Evolutionary conservation across 2,888 invertebrate genomes (phyloP).

Genomic region (Ophion obscuratus): DNA sequence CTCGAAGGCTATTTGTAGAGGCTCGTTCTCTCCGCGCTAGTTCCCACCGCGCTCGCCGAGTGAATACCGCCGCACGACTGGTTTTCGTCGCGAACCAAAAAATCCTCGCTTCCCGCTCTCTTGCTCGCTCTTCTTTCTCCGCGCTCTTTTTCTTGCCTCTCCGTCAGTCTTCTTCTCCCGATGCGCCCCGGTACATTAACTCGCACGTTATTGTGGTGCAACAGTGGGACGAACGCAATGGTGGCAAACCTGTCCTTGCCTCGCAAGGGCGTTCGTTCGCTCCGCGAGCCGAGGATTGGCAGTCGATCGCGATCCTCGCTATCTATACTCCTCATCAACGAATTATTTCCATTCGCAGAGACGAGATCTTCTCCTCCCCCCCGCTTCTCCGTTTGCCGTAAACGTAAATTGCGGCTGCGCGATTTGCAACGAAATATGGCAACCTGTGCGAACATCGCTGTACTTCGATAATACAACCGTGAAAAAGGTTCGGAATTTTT

Average conservation of each 20-base stretch:
- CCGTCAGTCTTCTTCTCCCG: conserved; percentile 20
- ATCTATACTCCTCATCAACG: background rate
- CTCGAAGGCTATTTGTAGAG: conserved; percentile 80
- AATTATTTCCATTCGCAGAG: background rate
- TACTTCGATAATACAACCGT: background rate
- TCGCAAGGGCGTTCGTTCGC: conserved; percentile 67
- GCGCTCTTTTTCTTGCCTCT: conserved; percentile 2
- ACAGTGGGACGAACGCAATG: conserved; percentile 42
- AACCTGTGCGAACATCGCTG: background rate
- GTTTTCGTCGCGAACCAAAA: conserved; percentile 59
- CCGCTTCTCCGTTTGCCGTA: background rate
- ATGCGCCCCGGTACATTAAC: conserved; percentile 26
- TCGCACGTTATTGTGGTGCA: conserved; percentile 51
- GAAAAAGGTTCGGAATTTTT: background rate
- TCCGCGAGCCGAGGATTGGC: conserved; percentile 34
- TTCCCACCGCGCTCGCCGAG: conserved; percentile 72
- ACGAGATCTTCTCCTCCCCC: background rate
- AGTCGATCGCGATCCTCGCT: conserved; percentile 1
- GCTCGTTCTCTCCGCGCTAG: conserved; percentile 73
- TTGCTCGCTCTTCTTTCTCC: conserved; percentile 31
- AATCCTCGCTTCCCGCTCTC: conserved; percentile 47
- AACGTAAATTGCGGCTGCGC: background rate
- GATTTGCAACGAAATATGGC: background rate
- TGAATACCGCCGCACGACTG: conserved; percentile 64
- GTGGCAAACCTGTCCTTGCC: conserved; percentile 66